Evolutionary conservation across 1,140 invertebrate genomes (phyloP), one percentile per base, ranked within the genome.

Genomic region (Leptinotarsa lineolata): DNA sequence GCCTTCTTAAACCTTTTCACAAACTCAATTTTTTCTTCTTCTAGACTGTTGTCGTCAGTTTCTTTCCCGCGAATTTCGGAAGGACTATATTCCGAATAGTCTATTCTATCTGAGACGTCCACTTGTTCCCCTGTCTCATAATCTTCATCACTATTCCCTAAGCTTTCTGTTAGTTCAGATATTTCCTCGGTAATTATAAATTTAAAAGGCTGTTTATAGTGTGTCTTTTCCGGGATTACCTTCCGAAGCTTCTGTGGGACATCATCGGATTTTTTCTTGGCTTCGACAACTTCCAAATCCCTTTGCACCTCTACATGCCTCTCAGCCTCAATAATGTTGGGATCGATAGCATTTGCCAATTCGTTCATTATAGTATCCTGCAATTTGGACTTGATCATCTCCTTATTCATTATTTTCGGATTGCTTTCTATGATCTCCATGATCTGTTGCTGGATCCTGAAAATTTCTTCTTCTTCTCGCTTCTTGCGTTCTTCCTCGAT

Each of bases 381-480:
- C 12, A 79, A 59, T 67, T 80, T 74, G 15, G 70, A 68, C 68
- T 80, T 83, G 30, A 83, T 78, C 39, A 79, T 77, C 58, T 83
- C 77, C 73, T 84, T 84, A 68, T 84, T 83, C n/a, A 80, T 75
- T 60, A 84, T 82, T 58, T 79, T 80, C 0, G 80, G 81, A 78
- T 82, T 81, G 21, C 68, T 80, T 45, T 83, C 81, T 22, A 82
- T 83, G 13, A 81, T 81, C 1, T 82, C 78, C 63, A 83, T 78
- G 16, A 83, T 82, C 70, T 81, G 78, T 20, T 78, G 22, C 59
- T 81, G 75, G 60, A 79, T 72, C 67, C 79, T 81, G 63, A 68
- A 72, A n/a, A 83, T 71, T 78, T 84, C 81, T 72, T 83, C 81
- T 24, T 79, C 74, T 72, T 77, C 76, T 74, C 79, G 72, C 46